A percentile compares a stretch with the other conserved stretches of the same genome.
phyloP scores from a whole-genome alignment of 1,140 invertebrate genomes.

The Drosophila mojavensis region DNA sequence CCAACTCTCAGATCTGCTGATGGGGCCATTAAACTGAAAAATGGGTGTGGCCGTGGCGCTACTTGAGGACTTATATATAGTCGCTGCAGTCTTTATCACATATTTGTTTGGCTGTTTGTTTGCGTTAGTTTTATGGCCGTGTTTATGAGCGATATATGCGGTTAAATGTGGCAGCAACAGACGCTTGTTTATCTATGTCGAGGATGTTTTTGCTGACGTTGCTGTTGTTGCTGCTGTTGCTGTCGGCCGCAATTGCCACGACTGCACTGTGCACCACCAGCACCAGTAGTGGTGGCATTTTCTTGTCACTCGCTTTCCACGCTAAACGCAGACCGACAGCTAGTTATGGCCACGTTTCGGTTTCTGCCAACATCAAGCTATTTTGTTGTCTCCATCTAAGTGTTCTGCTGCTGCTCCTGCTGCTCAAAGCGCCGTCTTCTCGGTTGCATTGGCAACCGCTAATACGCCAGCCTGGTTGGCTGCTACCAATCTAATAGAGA shows the following conservation, averaged over 20 bases:
- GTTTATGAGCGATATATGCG: conserved; percentile 74
- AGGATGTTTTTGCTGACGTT: neutral
- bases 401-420: neutral
- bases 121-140: conserved; percentile 71
- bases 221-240: conserved; percentile 5
- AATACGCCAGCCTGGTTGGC: conserved; percentile 29
- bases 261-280: conserved; percentile 2
- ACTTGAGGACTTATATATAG: conserved; percentile 21
- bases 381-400: neutral
- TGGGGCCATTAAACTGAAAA: conserved; percentile 49
- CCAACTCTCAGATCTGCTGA: conserved; percentile 34
- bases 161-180: conserved; percentile 36
- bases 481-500: conserved; percentile 6
- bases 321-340: conserved; percentile 54
- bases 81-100: conserved; percentile 67
- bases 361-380: neutral
- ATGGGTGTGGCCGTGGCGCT: conserved; percentile 10
- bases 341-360: conserved; percentile 63
- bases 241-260: conserved; percentile 7
- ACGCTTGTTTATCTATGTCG: conserved; percentile 72
- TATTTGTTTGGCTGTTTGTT: conserved; percentile 73
- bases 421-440: conserved; percentile 24
- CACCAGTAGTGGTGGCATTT: conserved; percentile 46
- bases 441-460: conserved; percentile 34
- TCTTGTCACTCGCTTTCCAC: conserved; percentile 58